phyloP scores from a whole-genome alignment of 2,113 vertebrate species.

The Argyrosomus japonicus region DNA sequence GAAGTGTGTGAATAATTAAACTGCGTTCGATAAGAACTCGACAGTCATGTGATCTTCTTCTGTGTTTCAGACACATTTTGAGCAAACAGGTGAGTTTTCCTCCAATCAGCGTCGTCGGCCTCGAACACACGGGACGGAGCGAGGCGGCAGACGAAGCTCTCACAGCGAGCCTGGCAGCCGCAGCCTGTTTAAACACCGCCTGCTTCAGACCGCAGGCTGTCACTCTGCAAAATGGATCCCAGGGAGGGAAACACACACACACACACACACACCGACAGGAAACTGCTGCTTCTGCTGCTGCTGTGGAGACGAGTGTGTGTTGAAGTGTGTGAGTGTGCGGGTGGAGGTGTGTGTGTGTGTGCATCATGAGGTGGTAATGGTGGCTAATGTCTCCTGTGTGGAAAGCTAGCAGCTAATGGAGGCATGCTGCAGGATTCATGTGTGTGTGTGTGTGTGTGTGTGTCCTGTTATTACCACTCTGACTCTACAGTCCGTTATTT shows the following conservation, averaged over 20 bases:
- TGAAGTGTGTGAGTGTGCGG: constrained; percentile 3
- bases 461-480: too few species aligned
- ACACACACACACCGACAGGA: constrained; percentile 2
- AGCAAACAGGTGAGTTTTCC: background rate
- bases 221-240: constrained; percentile 48
- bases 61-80: background rate
- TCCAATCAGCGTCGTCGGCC: constrained; percentile 10
- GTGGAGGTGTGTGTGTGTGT: constrained; percentile 3
- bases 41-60: background rate
- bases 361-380: constrained; percentile 19
- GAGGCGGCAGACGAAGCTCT: constrained; percentile 40
- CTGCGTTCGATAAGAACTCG: too few species aligned
- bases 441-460: background rate
- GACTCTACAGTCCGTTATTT: too few species aligned
- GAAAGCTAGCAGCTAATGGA: constrained; percentile 31
- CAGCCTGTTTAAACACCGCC: constrained; percentile 37
- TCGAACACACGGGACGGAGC: background rate
- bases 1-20: too few species aligned
- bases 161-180: background rate
- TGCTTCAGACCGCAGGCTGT: background rate
- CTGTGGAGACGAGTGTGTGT: constrained; percentile 3
- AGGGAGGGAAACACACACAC: background rate
- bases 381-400: constrained; percentile 20
- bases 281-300: constrained; percentile 7
- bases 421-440: background rate